Evolutionary conservation across 2,113 vertebrate species (phyloP).

Genomic region (Dipodomys ordii): DNA sequence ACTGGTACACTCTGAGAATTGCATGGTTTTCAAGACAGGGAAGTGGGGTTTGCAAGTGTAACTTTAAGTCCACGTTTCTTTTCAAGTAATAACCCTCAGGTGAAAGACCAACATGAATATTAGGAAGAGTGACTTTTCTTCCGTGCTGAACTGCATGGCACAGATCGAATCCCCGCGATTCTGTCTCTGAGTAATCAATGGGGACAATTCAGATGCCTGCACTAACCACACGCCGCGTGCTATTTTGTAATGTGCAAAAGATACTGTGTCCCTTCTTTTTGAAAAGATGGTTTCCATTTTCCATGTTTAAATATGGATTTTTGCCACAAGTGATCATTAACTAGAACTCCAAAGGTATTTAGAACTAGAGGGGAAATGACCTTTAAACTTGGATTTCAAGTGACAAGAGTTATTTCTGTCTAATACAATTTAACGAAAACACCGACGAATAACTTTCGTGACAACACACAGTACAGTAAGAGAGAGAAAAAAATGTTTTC

Average conservation of each 20-base stretch:
- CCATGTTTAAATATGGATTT: neutral
- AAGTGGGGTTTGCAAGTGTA: neutral
- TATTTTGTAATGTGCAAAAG: constrained; percentile 40
- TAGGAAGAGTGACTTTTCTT: neutral
- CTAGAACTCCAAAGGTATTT: neutral
- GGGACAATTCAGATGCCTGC: neutral
- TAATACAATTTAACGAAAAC: neutral
- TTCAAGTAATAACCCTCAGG: neutral
- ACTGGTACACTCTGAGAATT: too few species aligned
- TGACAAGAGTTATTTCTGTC: neutral
- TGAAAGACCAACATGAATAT: neutral
- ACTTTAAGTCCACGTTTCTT: neutral
- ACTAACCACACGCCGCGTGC: neutral
- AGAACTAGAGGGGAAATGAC: neutral
- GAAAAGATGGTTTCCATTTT: neutral
- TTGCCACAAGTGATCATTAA: neutral
- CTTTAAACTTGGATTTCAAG: constrained; percentile 3
- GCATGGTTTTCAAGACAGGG: neutral
- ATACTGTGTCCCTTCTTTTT: neutral
- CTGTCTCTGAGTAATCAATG: neutral
- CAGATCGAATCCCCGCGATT: neutral
- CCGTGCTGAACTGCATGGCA: neutral
- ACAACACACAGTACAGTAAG: neutral
- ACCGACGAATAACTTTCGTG: neutral
- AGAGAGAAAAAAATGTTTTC: neutral